Base-by-base conservation (phyloP, 1,140 invertebrate genomes). In the Heliothis subflexa region DNA sequence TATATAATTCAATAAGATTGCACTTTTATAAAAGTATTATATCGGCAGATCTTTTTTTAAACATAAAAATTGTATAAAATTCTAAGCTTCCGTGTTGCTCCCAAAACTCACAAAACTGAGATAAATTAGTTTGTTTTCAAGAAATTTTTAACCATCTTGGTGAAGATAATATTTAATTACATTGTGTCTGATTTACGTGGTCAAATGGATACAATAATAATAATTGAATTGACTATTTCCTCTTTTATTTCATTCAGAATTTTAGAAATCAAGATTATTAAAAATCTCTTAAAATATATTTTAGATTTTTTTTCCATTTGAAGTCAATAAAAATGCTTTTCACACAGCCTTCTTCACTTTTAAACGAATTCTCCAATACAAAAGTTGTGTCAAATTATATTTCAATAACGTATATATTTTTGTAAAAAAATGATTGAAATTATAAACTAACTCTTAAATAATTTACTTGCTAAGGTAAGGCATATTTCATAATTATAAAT, bases 401-500 rank as follows among this genome's bases (percentile, higher is more conserved):
- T 55, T 77, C 61, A 16, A 71, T 40, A n/a, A 78, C 33, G 54
- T 59, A 57, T 52, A 70, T 45, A 16, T 50, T 82, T 93, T 91
- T 93, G 89, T 94, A 93, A 91, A 92, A 89, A 90, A 86, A 84
- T 64, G 76, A 68, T 72, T 85, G 78, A 78, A 78, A 79, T 71
- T 79, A 78, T 85, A 87, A 68, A 59, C 81, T 86, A 89, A 52
- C 14, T 81, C 86, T 88, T 91, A 91, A 88, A 88, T 89, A 89
- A 88, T 85, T 90, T 89, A 81, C 45, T 81, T 81, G 62, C 88
- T 91, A 90, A 85, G 82, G 87, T 92, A 91, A 91, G 90, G 90
- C 91, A 92, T 93, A 89, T 84, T 88, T 88, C 80, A 90, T 88
- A 86, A 86, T 89, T 92, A 93, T 91, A 91, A 91, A 93, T 93